Evolutionary conservation across 92 coral and sea anemone species (phyloP).

Genomic region (Zoanthus sansibaricus): DNA sequence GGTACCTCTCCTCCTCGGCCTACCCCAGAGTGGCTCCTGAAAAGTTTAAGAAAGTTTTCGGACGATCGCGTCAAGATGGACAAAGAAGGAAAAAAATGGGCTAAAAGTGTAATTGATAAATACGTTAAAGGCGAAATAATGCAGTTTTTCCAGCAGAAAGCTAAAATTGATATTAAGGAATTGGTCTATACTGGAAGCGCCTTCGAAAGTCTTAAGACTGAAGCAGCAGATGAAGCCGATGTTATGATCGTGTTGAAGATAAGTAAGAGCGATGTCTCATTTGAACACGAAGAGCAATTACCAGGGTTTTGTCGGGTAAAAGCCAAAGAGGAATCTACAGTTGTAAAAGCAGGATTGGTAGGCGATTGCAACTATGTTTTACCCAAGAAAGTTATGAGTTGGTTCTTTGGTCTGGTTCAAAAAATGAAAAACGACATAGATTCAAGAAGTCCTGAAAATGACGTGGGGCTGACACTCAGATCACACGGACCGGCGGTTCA

Average conservation of each 20-base stretch:
- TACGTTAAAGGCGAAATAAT: slow-evolving; percentile 61
- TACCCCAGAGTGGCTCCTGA: slow-evolving; percentile 8
- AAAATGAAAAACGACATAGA: slow-evolving; percentile 59
- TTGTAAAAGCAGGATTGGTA: slow-evolving; percentile 46
- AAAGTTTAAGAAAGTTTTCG: slow-evolving; percentile 61
- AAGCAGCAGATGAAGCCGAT: slow-evolving; percentile 89
- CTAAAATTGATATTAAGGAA: slow-evolving; percentile 60
- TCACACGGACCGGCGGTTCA: slow-evolving; percentile 88
- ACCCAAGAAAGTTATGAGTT: slow-evolving; percentile 65
- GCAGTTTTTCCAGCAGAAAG: slow-evolving; percentile 42
- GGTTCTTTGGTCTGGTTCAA: slow-evolving; percentile 70
- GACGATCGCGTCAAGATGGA: slow-evolving; percentile 72
- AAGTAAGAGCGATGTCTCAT: slow-evolving; percentile 50
- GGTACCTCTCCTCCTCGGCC: not conserved
- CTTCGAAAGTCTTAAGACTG: slow-evolving; percentile 83
- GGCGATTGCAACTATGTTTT: slow-evolving; percentile 54
- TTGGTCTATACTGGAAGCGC: slow-evolving; percentile 83
- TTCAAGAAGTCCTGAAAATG: slow-evolving; percentile 10
- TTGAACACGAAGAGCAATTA: slow-evolving; percentile 1
- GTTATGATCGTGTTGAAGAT: slow-evolving; percentile 76
- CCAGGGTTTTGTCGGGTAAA: slow-evolving; percentile 72
- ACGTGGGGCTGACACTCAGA: slow-evolving; percentile 55
- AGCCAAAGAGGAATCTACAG: slow-evolving; percentile 46
- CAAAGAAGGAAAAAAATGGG: slow-evolving; percentile 57
- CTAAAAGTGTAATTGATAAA: slow-evolving; percentile 62